Evolutionary conservation across 2,113 vertebrate species (phyloP), one percentile per base, ranked within the genome.

Genomic region (Silurus asotus): DNA sequence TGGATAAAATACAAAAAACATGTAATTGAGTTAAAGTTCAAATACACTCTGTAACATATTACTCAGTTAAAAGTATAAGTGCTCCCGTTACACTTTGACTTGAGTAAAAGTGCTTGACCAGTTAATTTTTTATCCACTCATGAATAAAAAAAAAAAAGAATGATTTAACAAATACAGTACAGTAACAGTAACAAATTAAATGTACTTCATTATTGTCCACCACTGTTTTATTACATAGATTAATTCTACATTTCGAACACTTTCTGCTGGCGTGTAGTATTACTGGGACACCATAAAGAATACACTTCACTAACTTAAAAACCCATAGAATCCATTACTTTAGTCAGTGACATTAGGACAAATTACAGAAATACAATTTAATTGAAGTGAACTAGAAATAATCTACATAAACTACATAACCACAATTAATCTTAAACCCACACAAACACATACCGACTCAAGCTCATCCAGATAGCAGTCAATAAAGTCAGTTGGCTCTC

Each of bases 401-500:
- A 13, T 75, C 4, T 1, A 49, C 2, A 48, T 15, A 23, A 4
- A 48, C 19, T 49, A 3, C 64, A 51, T 10, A 10, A 5, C 13
- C 14, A 11, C 15, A 45, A 20, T 48, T 20, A 20, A 7, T 0
- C 13, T 23, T 23, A 55, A 9, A 23, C 53, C 7, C 8, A 75
- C 37, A 80, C 8, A 65, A 70, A n/a, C 11, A 69, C 25, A 7
- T 55, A 87, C 80, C 82, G 89, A 91, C 62, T 91, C 87, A 8
- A 89, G 83, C 51, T 93, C 90, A 17, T 93, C 90, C 19, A 94
- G 64, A 86, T 93, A 94, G 62, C 90, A 90, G 55, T 94, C 90
- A 59, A 88, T 82, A 62, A 92, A 86, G 64, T 92, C 86, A 70
- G 88, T 81, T 25, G 88, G 90, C 81, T 93, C 69, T 84, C 87